Conservation (phyloP, 2,113 vertebrate genomes). For the Nyctereutes procyonoides region DNA sequence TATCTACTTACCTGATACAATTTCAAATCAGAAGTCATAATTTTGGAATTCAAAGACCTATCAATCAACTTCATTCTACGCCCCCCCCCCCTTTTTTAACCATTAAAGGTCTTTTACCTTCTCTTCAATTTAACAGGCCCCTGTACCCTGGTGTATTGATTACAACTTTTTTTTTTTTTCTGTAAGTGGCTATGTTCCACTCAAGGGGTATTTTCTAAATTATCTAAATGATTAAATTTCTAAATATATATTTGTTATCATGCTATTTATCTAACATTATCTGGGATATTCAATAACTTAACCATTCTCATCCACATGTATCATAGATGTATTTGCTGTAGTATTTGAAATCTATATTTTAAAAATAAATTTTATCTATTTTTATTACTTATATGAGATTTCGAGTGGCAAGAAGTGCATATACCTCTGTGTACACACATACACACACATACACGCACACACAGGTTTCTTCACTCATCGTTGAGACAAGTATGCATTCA, state of each 20-base stretch:
- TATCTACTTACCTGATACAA: neutral
- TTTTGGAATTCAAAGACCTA: slow-evolving; percentile 9
- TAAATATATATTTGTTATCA: neutral
- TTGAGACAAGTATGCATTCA: neutral
- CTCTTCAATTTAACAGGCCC: neutral
- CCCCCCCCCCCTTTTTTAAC: neutral
- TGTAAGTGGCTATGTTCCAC: neutral
- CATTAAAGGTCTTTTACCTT: neutral
- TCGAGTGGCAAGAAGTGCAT: neutral
- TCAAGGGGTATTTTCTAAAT: neutral
- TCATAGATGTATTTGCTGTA: neutral
- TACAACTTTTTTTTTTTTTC: neutral
- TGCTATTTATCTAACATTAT: neutral
- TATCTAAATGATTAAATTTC: neutral
- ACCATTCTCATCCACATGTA: neutral
- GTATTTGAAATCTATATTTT: slow-evolving; percentile 7
- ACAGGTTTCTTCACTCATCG: neutral
- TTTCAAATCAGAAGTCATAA: slow-evolving; percentile 24
- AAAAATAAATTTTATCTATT: neutral
- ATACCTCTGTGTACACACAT: rapidly evolving
- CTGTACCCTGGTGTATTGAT: neutral
- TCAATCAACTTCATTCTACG: neutral
- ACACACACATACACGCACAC: rapidly evolving
- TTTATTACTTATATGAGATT: neutral
- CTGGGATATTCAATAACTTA: neutral